Evolutionary conservation across 2,113 vertebrate species (phyloP).

Genomic region (Muntiacus reevesi): DNA sequence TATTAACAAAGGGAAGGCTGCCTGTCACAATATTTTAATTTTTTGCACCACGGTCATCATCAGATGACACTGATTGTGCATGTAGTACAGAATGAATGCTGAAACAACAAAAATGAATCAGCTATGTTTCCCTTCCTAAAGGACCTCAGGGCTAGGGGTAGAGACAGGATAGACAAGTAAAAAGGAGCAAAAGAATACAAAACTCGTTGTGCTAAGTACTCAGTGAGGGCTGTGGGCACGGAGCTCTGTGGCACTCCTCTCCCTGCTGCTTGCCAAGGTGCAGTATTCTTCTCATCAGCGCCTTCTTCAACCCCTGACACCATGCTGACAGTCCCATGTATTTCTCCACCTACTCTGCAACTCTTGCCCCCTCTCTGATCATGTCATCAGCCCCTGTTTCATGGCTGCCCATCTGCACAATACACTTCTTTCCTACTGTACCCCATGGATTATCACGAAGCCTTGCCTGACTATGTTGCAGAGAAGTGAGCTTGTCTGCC

Average conservation of each 20-base stretch:
- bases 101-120: background rate
- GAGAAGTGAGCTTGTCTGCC: background rate
- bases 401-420: background rate
- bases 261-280: background rate
- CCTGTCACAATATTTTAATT: background rate
- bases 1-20: background rate
- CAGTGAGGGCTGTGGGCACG: background rate
- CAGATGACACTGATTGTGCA: background rate
- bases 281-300: background rate
- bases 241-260: background rate
- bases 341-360: background rate
- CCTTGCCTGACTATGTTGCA: background rate
- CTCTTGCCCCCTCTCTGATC: background rate
- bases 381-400: background rate
- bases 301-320: background rate
- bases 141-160: background rate
- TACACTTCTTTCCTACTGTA: background rate
- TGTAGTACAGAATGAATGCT: background rate
- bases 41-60: background rate
- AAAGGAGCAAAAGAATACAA: background rate
- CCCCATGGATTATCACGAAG: background rate
- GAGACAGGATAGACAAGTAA: background rate
- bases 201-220: background rate
- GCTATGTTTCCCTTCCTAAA: background rate
- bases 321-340: background rate